phyloP scores from a whole-genome alignment of 92 coral and sea anemone genomes.

The Zoanthus solanderi region DNA sequence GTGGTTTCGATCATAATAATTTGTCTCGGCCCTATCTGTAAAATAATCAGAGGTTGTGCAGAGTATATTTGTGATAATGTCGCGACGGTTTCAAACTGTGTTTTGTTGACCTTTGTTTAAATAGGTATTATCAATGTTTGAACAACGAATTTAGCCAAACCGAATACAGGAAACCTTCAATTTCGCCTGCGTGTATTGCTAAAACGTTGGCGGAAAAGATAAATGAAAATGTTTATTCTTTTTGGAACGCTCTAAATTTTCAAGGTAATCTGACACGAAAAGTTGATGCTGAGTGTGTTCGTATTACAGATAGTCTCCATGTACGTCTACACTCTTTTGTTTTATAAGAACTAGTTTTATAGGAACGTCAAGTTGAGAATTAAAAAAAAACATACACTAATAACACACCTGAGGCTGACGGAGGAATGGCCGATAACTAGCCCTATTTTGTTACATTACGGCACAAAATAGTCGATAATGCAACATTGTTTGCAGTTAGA shows the following conservation, averaged over 20 bases:
- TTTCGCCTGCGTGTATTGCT: conserved; percentile 33
- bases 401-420: too few species aligned
- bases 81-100: background rate
- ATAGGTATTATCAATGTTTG: conserved; percentile 46
- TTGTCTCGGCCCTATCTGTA: background rate
- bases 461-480: too few species aligned
- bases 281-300: background rate
- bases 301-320: background rate
- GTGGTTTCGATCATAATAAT: background rate
- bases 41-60: background rate
- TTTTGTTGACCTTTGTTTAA: background rate
- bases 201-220: conserved; percentile 48
- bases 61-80: background rate
- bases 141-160: conserved; percentile 28
- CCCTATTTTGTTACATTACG: too few species aligned
- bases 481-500: too few species aligned
- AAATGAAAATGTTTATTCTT: conserved; percentile 35
- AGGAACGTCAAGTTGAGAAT: background rate
- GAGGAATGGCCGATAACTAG: too few species aligned
- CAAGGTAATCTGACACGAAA: conserved; percentile 21
- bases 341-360: too few species aligned
- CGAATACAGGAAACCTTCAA: conserved; percentile 31
- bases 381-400: background rate
- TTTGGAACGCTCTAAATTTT: conserved; percentile 2
- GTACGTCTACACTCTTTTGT: background rate